Base-by-base conservation (phyloP, 1,140 invertebrate species). In the Chionoecetes opilio region DNA sequence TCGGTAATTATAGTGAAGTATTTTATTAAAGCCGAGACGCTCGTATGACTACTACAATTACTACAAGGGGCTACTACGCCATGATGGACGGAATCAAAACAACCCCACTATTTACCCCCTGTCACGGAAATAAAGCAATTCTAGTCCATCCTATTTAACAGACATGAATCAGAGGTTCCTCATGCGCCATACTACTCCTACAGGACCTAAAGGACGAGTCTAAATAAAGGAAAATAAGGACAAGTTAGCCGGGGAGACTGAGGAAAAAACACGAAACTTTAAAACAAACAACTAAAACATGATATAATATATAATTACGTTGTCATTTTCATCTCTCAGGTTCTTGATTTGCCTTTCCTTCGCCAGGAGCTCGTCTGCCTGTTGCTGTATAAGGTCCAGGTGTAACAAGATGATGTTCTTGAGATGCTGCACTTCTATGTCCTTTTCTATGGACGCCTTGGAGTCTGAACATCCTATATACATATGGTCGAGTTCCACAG, bases 401-500 rank as follows among this genome's bases (percentile, higher is more conserved):
- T 95, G 94, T 11, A 95, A 34, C 38, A 95, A 41, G 82, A 95
- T 46, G 82, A 95, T 82, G 75, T 91, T 85, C 75, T 95, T 95
- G 41, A 95, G 94, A 31, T 95, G 89, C 34, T 95, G 94, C 90
- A 95, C 94, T 87, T 95, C 94, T 11, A 95, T 92, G 88, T 95
- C 94, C 63, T 95, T 95, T 87, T 85, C 94, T 35, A 95, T 63
- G n/a, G 94, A 92, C 29, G 94, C 94, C 46, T 95, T 95, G 2
- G 94, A 87, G n/a, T 95, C 94, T 29, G 94, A 95, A 41, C 94
- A 95, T 31, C 94, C 94, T 87, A 92, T 75, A 41, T 95, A 95
- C 94, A 95, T 95, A 84, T 95, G 94, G 84, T 95, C 94, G 53
- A 95, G 87, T 75, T 95, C 94, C 82, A 95, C 94, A 17, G 94